phyloP scores from a whole-genome alignment of 2,113 vertebrate genomes.

The Alexandromys fortis region DNA sequence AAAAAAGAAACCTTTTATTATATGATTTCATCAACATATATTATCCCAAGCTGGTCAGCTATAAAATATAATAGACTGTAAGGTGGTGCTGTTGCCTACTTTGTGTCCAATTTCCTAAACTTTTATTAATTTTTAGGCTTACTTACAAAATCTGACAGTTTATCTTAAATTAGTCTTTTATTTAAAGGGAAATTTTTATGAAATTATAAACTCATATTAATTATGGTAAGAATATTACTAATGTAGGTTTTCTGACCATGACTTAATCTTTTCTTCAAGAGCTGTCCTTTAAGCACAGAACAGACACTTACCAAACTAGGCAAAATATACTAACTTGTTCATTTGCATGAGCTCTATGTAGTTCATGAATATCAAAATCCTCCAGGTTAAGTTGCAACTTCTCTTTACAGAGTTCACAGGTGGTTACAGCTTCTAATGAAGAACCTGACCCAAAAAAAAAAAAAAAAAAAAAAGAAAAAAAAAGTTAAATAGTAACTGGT shows the following conservation, averaged over 20 bases:
- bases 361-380: conserved; percentile 97
- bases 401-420: conserved; percentile 98
- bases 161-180: conserved; percentile 30
- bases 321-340: conserved; percentile 94
- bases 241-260: conserved; percentile 71
- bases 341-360: conserved; percentile 95
- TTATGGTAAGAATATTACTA: conserved; percentile 60
- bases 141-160: conserved; percentile 35
- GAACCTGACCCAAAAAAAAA: conserved; percentile 86
- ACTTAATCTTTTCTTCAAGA: conserved; percentile 80
- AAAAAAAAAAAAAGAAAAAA: too few species aligned
- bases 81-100: neutral
- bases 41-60: neutral
- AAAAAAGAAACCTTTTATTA: neutral
- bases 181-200: conserved; percentile 46
- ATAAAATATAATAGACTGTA: neutral
- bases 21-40: conserved; percentile 44
- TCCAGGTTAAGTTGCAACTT: conserved; percentile 96
- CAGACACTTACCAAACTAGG: conserved; percentile 87
- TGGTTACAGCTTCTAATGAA: conserved; percentile 94
- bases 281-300: conserved; percentile 76
- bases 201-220: conserved; percentile 51
- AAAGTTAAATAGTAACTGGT: conserved; percentile 28
- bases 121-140: conserved; percentile 41
- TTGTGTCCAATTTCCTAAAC: neutral